Evolutionary conservation across 2,113 vertebrate genomes (phyloP).

Genomic region (Nothobranchius furzeri): DNA sequence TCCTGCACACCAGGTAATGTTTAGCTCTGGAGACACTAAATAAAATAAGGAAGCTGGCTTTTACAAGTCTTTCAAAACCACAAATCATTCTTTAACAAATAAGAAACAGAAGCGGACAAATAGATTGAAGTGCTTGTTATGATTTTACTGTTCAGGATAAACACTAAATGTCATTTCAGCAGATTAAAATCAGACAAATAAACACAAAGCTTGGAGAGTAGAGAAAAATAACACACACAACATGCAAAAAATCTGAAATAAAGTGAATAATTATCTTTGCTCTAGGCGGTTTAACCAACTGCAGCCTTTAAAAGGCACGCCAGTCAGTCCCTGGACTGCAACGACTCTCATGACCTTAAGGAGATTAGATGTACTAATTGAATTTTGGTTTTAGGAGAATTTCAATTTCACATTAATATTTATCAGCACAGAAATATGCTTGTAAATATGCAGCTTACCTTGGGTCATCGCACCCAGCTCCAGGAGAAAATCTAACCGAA

Average conservation of each 20-base stretch:
- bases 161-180: background rate
- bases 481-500: slow-evolving; percentile 11
- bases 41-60: background rate
- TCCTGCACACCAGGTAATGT: background rate
- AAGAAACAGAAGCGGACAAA: no score
- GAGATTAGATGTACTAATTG: slow-evolving; percentile 25
- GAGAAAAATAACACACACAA: background rate
- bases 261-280: background rate
- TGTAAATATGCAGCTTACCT: slow-evolving; percentile 22
- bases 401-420: slow-evolving; percentile 29
- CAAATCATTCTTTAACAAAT: no score
- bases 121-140: no score
- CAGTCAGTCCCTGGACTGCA: slow-evolving; percentile 14
- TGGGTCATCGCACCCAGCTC: slow-evolving; percentile 17
- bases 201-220: background rate
- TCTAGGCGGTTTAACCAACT: background rate
- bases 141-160: background rate
- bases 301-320: background rate
- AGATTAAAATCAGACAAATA: background rate
- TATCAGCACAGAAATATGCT: slow-evolving; percentile 4
- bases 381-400: slow-evolving; percentile 24
- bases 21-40: background rate
- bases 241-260: background rate
- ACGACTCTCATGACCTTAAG: slow-evolving; percentile 16
- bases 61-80: background rate